Evolutionary conservation across 2,113 vertebrate species (phyloP), one percentile per base, ranked within the genome.

Genomic region (Echinops telfairi): DNA sequence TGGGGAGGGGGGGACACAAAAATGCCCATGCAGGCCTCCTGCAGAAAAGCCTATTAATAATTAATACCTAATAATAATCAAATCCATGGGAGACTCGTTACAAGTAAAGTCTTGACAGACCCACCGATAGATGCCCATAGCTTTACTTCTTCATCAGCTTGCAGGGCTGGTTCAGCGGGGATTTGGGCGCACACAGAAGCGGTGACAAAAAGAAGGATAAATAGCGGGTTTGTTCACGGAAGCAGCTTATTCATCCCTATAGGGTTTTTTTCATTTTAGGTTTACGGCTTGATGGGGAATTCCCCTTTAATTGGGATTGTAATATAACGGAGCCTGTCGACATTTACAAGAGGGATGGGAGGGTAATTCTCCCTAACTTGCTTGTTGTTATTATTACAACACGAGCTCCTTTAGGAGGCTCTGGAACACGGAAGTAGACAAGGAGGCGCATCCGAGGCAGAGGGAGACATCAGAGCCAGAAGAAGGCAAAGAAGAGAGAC

Each of bases 11-110:
- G 86, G 86, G 77, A 85, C 47, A 53, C 47, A 53, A 53, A 53
- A 53, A 53, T 53, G 73, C 38, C 83, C 88, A 64, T 0, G 0
- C 62, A 36, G 80, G 76, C 83, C 83, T 96, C 88, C 97, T 97
- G 95, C 90, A 95, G 96, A 92, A 96, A 95, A 95, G 90, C 77
- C 82, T 92, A 89, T 97, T 96, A 97, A 97, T 98, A 95, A 98
- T 98, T 97, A 96, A 97, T 97, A 88, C 31, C 80, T 88, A 96
- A 94, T 97, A 98, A 97, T 96, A 95, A 97, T 93, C 86, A 93
- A 96, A 96, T 93, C 95, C 92, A 89, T 81, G 70, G 94, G 96
- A 98, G 94, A 96, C 90, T 96, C 95, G 4, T 97, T 97, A 96
- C 95, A 40, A 91, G 83, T 12, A 91, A 87, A 92, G 71, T 77